A percentile compares a stretch with the other conserved stretches of the same genome.
Conservation (phyloP, 2,113 vertebrate species). For the Tragulus kanchil region DNA sequence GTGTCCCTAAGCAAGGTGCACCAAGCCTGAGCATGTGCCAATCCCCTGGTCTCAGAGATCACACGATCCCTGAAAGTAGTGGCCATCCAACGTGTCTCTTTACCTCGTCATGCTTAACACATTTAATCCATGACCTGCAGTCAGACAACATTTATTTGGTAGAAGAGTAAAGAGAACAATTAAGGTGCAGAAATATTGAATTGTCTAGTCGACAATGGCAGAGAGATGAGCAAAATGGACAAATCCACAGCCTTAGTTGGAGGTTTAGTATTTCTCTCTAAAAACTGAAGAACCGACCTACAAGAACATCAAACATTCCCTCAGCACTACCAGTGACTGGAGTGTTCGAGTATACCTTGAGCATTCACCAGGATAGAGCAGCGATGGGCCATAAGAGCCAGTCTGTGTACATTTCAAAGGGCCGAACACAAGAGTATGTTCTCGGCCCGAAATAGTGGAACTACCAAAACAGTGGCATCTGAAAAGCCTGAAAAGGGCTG, state of each 20-base stretch:
- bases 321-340: not conserved
- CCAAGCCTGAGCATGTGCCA: rapidly evolving
- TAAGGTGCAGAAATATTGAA: not conserved
- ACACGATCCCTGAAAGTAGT: too few relatives aligned
- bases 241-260: not conserved
- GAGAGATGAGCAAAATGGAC: not conserved
- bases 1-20: rapidly evolving
- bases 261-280: not conserved
- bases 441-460: not conserved
- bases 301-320: not conserved
- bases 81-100: rapidly evolving
- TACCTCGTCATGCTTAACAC: too few relatives aligned
- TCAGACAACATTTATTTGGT: not conserved
- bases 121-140: not conserved
- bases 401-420: not conserved
- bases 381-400: not conserved
- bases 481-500: not conserved
- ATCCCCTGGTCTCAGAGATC: rapidly evolving
- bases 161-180: not conserved
- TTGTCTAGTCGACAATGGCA: too few relatives aligned
- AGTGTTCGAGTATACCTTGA: not conserved
- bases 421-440: not conserved
- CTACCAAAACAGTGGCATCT: not conserved
- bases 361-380: not conserved
- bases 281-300: not conserved